Conservation (phyloP, 2,797 vertebrate genomes). For the Acomys russatus region DNA sequence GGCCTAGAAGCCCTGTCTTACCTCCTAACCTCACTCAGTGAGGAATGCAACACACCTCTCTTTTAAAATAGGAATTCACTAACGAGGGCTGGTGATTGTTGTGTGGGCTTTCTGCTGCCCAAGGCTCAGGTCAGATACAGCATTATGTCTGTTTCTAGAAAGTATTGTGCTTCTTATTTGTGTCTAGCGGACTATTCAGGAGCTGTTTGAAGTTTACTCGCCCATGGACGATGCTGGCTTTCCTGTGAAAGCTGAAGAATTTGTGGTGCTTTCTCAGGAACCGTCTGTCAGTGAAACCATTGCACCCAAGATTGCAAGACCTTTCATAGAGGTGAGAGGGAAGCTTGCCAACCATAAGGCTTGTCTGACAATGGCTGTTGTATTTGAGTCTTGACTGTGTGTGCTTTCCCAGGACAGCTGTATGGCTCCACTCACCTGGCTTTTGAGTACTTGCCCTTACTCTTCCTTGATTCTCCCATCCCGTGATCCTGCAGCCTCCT, state of each 20-base stretch:
- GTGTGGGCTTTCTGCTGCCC: neutral
- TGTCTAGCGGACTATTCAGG: constrained; percentile 96
- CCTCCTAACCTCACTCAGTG: neutral
- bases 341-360: neutral
- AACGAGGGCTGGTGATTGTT: fast-evolving
- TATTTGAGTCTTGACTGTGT: neutral
- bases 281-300: constrained; percentile 96
- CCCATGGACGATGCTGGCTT: constrained; percentile 94
- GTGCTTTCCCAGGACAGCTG: neutral
- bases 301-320: constrained; percentile 96
- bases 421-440: neutral
- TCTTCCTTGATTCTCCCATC: neutral
- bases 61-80: neutral
- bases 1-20: neutral
- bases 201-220: constrained; percentile 96
- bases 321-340: constrained; percentile 94
- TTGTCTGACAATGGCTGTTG: neutral
- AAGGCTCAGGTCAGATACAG: neutral
- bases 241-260: constrained; percentile 98
- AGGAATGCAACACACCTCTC: neutral
- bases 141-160: neutral
- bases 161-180: neutral
- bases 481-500: neutral
- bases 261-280: constrained; percentile 98
- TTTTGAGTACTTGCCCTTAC: neutral